Conservation (phyloP, 2,888 invertebrate genomes). For the Eupithecia inturbata region DNA sequence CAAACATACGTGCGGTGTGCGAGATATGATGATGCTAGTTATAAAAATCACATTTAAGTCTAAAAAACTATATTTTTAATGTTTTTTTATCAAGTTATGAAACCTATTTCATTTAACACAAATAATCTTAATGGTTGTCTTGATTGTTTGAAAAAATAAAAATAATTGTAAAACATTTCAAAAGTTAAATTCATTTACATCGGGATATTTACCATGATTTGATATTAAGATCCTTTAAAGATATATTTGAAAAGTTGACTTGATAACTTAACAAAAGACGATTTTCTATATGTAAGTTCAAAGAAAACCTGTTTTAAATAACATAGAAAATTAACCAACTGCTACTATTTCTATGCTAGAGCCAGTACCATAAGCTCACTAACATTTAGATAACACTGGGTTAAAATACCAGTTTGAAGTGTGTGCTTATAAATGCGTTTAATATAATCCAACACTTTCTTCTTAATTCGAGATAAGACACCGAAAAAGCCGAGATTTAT, state of each 20-base stretch:
- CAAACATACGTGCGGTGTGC: background rate
- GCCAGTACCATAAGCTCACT: slow-evolving; percentile 28
- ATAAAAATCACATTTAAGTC: no score
- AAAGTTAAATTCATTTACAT: no score
- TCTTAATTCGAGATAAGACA: slow-evolving; percentile 31
- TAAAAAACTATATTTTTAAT: no score
- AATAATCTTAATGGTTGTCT: background rate
- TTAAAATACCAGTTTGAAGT: slow-evolving; percentile 35
- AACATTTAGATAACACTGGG: slow-evolving; percentile 30
- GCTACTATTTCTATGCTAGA: background rate
- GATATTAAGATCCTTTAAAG: no score
- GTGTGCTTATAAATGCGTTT: slow-evolving; percentile 26
- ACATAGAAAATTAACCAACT: slow-evolving; percentile 15
- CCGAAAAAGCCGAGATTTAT: slow-evolving; percentile 19
- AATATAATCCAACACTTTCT: slow-evolving; percentile 34
- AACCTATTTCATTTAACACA: no score
- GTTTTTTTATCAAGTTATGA: no score
- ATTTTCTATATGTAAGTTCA: background rate
- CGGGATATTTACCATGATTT: no score
- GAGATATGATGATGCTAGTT: no score
- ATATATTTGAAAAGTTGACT: background rate
- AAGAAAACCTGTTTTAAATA: background rate
- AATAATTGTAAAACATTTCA: no score
- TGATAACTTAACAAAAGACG: background rate
- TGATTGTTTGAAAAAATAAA: no score